Evolutionary conservation across 1,140 invertebrate genomes (phyloP), one percentile per base, ranked within the genome.

Genomic region (Sitophilus oryzae): DNA sequence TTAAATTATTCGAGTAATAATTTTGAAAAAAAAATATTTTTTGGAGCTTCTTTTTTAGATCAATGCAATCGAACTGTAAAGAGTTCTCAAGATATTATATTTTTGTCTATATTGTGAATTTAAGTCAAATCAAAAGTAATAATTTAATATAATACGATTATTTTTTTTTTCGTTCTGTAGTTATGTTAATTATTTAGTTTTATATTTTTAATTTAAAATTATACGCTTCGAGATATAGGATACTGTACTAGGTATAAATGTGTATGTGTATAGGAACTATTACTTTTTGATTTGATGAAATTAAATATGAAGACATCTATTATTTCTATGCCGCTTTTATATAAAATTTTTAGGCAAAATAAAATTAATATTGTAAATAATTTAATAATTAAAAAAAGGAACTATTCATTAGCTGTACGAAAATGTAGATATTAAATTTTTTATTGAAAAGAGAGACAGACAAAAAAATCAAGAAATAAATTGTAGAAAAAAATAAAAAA

Each of bases 371-470:
- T 58, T 62, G 57, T 55, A n/a, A n/a, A n/a, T n/a, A n/a, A n/a
- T n/a, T n/a, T n/a, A n/a, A n/a, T n/a, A n/a, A n/a, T n/a, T n/a
- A n/a, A n/a, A n/a, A n/a, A n/a, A n/a, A n/a, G n/a, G n/a, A n/a
- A n/a, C n/a, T n/a, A 62, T 62, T 56, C 41, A 53, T 35, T 58
- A 60, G 61, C 42, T 62, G 63, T 65, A 62, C 59, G 60, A 65
- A 65, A 62, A 44, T 65, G 63, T 65, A 65, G 63, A 65, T 65
- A 65, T 52, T 60, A 59, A 60, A 64, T 65, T 65, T 64, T 66
- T 63, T 66, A 66, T 66, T 61, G 57, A 63, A 58, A 58, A 63
- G 53, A 56, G 51, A 50, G 30, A 19, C 51, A 45, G 16, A 6
- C 18, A 18, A 44, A 20, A 5, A 20, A 8, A 5, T 20, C 4